Evolutionary conservation across 2,797 vertebrate species (phyloP).

Genomic region (Merluccius polli): DNA sequence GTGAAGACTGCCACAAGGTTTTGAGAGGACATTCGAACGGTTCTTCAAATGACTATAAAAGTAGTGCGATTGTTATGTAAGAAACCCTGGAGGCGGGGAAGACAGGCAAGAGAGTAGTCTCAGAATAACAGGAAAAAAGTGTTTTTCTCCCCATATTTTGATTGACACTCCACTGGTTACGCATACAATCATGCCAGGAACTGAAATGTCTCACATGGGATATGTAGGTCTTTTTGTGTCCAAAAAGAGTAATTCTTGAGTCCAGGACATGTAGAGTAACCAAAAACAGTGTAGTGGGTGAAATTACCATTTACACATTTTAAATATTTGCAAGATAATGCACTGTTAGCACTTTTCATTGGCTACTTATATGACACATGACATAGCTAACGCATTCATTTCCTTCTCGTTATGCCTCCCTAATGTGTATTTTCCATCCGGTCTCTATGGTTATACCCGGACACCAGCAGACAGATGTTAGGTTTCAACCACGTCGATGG

Average conservation of each 20-base stretch:
- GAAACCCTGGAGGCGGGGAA: conserved; percentile 51
- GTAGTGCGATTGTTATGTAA: conserved; percentile 52
- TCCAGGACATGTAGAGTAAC: neutral
- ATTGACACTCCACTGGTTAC: conserved; percentile 42
- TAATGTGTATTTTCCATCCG: conserved; percentile 22
- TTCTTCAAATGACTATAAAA: conserved; percentile 48
- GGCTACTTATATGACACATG: conserved; percentile 2
- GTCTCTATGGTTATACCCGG: conserved; percentile 33
- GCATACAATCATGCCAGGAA: conserved; percentile 31
- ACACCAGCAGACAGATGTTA: conserved; percentile 37
- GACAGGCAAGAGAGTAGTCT: conserved; percentile 37
- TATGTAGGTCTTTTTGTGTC: neutral
- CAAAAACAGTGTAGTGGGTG: neutral
- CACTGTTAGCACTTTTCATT: neutral
- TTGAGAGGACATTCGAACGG: conserved; percentile 39
- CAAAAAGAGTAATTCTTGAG: neutral
- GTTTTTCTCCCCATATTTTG: conserved; percentile 26
- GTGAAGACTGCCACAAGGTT: conserved; percentile 36
- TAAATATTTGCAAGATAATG: neutral
- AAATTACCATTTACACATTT: too few species aligned
- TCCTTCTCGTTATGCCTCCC: conserved; percentile 7
- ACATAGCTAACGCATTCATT: neutral
- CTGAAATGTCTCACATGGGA: conserved; percentile 27
- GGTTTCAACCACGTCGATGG: conserved; percentile 18
- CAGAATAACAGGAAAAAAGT: conserved; percentile 24